These are phyloP conservation scores for Hyles lineata DNA, from an alignment of 2,888 invertebrate genomes.

Conservation along the genomic window DNA sequence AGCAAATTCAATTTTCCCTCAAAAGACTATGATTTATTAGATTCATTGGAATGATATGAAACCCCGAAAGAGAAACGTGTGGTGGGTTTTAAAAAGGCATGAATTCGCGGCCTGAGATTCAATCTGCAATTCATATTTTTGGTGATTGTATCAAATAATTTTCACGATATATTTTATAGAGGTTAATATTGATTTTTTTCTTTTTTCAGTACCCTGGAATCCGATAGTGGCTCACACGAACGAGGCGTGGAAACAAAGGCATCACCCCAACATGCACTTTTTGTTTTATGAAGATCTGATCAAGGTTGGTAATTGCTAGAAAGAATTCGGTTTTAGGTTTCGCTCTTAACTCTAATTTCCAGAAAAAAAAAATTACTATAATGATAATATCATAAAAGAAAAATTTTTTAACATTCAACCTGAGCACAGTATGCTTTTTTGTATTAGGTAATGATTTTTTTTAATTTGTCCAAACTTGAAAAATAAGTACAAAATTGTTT, in stretches of 20 bases:
- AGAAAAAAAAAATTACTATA: no score
- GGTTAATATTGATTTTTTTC: neutral
- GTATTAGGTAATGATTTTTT: no score
- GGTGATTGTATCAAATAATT: no score
- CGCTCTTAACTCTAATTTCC: no score
- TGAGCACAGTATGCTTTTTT: conserved; percentile 4
- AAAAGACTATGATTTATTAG: conserved; percentile 10
- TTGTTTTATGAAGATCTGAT: conserved; percentile 76
- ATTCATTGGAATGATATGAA: conserved; percentile 13
- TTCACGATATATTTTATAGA: neutral
- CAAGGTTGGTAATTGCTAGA: conserved; percentile 53
- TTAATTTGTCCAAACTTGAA: no score
- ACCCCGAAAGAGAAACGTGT: neutral
- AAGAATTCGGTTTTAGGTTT: neutral
- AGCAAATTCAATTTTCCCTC: neutral
- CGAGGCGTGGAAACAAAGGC: conserved; percentile 68
- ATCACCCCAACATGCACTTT: conserved; percentile 74
- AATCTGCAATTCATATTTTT: neutral
- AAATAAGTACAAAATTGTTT: no score
- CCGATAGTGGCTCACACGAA: conserved; percentile 74
- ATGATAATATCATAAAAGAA: no score
- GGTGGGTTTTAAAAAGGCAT: neutral
- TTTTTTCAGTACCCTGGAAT: conserved; percentile 71
- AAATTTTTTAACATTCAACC: no score
- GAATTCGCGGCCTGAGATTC: neutral